These are phyloP conservation scores for Drosophila engyochracea DNA, from an alignment of 2,888 invertebrate species.

Conservation along the genomic window DNA sequence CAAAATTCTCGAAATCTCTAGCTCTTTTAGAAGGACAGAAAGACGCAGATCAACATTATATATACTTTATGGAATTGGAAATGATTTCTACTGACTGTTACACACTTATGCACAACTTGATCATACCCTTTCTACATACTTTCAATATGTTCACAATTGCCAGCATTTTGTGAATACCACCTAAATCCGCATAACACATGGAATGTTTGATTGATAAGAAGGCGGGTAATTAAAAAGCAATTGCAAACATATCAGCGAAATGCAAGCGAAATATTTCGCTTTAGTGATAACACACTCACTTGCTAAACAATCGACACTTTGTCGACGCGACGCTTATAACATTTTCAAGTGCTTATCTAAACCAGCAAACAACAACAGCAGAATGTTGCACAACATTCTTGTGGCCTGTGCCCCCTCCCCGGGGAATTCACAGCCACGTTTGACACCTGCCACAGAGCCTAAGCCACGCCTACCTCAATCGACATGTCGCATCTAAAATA, in stretches of 20 bases:
- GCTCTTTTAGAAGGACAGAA: too few species aligned
- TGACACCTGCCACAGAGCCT: constrained; percentile 25
- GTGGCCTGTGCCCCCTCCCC: background rate
- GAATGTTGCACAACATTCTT: constrained; percentile 52
- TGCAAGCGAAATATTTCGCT: background rate
- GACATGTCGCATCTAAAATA: background rate
- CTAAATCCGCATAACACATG: background rate
- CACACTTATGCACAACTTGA: background rate
- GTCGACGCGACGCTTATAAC: constrained; percentile 37
- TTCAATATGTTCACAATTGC: background rate
- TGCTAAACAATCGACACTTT: background rate
- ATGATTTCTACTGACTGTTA: background rate
- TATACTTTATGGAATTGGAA: background rate
- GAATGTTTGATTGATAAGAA: constrained; percentile 28
- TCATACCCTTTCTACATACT: background rate
- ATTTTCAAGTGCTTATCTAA: constrained; percentile 55
- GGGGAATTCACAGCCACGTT: constrained; percentile 50
- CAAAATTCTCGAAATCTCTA: too few species aligned
- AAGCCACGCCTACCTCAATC: background rate
- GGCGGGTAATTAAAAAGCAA: constrained; percentile 66
- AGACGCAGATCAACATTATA: too few species aligned
- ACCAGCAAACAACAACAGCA: constrained; percentile 3
- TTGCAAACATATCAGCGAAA: constrained; percentile 41
- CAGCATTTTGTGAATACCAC: background rate
- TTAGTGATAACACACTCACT: background rate